Evolutionary conservation across 2,797 vertebrate genomes (phyloP), one percentile per base, ranked within the genome.

Genomic region (Gymnopithys bicolor): DNA sequence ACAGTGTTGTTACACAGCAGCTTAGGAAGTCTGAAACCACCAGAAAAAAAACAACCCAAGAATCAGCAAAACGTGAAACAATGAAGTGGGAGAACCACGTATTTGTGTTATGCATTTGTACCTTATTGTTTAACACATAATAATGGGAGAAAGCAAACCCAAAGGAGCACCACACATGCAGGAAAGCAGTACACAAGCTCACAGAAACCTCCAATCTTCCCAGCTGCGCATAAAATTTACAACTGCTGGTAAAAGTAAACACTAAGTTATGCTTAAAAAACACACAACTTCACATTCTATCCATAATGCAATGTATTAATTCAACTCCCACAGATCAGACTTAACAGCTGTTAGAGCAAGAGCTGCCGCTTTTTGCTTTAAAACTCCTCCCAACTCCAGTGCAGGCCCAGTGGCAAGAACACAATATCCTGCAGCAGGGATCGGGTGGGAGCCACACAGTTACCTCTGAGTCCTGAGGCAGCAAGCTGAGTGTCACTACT

Each of bases 401-500:
- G 35, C 35, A 37, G 43, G 37, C 37, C 25, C 14, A 64, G 27
- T 1, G 1, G 1, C 30, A 27, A 59, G 62, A 68, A 58, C 35
- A 59, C 49, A 41, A 15, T 32, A 62, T 9, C 43, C 77, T 12
- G 27, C 70, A 58, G 55, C 0, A 19, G 14, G 33, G 46, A 45
- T 45, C 24, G 56, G 37, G 27, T 2, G 10, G 23, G 19, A 23
- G 41, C 35, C 79, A 2, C 28, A 59, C 28, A 59, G 18, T 60
- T 19, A 27, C 19, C 25, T 25, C 52, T 66, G n/a, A 3, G 27
- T 17, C 43, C 28, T 18, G 15, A 27, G 69, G 39, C 75, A 58
- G 16, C 1, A 23, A 71, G 45, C 32, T 1, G 2, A 41, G 10
- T 5, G 16, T 3, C 27, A 24, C 12, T 2, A 56, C n/a, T 41